phyloP scores from a whole-genome alignment of 1,140 invertebrate genomes.

The Zaprionus gabonicus region DNA sequence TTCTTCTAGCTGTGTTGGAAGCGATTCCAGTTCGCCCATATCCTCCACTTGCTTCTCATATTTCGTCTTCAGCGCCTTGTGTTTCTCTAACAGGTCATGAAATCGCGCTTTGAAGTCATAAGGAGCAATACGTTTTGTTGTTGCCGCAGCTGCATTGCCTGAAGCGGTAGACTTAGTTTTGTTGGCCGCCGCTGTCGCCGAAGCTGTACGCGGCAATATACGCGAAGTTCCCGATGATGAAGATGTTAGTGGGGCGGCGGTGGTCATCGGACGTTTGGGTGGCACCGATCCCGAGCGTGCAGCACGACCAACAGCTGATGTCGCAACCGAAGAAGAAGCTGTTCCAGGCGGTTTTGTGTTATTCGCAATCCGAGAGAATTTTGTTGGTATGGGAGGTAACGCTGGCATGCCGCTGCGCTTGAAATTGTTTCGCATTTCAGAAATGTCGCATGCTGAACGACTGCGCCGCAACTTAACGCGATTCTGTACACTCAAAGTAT shows the following conservation, averaged over 20 bases:
- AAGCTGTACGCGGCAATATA: slow-evolving; percentile 10
- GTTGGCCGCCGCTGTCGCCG: background rate
- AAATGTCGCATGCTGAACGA: slow-evolving; percentile 74
- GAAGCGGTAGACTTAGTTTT: slow-evolving; percentile 37
- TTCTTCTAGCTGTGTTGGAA: slow-evolving; percentile 85
- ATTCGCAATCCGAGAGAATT: slow-evolving; percentile 47
- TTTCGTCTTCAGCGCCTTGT: slow-evolving; percentile 85
- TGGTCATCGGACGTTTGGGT: slow-evolving; percentile 23
- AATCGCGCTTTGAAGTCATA: slow-evolving; percentile 87
- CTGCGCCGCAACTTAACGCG: slow-evolving; percentile 70
- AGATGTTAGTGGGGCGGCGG: background rate
- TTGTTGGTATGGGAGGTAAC: slow-evolving; percentile 63
- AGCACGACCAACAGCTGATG: background rate
- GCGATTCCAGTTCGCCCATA: slow-evolving; percentile 81
- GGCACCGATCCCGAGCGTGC: background rate
- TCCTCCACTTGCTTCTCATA: slow-evolving; percentile 85
- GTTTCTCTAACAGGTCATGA: slow-evolving; percentile 86
- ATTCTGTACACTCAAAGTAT: slow-evolving; percentile 6
- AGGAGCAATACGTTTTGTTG: slow-evolving; percentile 85
- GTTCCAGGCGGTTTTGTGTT: slow-evolving; percentile 1
- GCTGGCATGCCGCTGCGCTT: slow-evolving; percentile 55
- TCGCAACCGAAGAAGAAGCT: background rate
- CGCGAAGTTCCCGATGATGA: background rate
- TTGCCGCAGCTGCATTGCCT: background rate
- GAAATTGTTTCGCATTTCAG: slow-evolving; percentile 53